Percentiles rank a stretch among this genome's conserved stretches.
Conservation (phyloP, 2,888 invertebrate species). For the Euzetes globulus region DNA sequence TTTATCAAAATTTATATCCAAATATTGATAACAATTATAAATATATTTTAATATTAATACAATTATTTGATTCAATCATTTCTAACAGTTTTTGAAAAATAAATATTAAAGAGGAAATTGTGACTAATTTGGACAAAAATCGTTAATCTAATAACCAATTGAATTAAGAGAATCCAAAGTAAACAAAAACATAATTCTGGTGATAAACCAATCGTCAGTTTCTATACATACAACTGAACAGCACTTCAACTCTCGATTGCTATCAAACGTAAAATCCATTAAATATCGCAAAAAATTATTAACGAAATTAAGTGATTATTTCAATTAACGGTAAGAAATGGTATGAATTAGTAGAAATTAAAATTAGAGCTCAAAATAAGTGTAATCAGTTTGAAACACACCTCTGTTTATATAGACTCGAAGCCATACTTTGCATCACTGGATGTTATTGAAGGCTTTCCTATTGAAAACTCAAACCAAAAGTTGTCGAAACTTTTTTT, state of each 20-base stretch:
- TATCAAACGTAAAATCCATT: background rate
- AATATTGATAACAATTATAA: background rate
- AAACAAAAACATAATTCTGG: background rate
- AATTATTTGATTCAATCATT: no score
- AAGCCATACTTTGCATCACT: slow-evolving; percentile 5
- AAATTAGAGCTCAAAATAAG: background rate
- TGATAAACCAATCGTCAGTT: background rate
- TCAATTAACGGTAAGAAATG: background rate
- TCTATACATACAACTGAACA: background rate
- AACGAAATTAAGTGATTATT: no score
- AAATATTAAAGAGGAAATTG: background rate
- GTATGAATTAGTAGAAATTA: background rate
- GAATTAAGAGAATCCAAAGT: background rate
- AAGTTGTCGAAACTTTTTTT: background rate
- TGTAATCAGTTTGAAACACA: background rate
- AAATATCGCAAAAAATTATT: no score
- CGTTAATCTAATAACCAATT: background rate
- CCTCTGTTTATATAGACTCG: slow-evolving; percentile 25
- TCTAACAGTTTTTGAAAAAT: no score
- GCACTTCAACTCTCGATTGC: background rate
- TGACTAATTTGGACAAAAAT: background rate
- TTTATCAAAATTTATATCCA: background rate
- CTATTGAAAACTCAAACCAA: background rate
- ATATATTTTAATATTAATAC: background rate
- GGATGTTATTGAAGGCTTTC: no score